Evolutionary conservation across 1,140 invertebrate genomes (phyloP), one percentile per base, ranked within the genome.

Genomic region (Neodiprion fabricii): DNA sequence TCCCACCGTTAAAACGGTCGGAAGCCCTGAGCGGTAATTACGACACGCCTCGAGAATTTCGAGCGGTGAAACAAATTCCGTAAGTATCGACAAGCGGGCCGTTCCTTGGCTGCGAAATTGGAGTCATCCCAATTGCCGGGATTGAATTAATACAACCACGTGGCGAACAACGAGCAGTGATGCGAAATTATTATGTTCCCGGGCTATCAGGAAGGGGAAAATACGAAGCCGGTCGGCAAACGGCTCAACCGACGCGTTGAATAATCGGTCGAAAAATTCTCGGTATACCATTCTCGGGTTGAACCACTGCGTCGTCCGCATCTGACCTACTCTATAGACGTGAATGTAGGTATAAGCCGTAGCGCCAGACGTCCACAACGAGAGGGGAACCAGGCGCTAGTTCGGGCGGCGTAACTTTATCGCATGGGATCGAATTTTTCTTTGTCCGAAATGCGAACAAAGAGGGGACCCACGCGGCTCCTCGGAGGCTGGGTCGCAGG

Each of bases 391-490:
- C 53, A 61, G 11, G 53, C 53, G 53, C 21, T 21, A 69, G 48
- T 65, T 69, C 72, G n/a, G 73, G 68, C 70, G 40, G 40, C 70
- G 75, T 78, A 79, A 78, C 72, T 74, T 70, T 74, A 76, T 76
- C 72, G 75, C 72, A n/a, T n/a, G 74, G 73, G 82, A 83, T 75
- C 67, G 77, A 75, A 80, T 82, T 79, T 82, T 79, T 76, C 82
- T 83, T 81, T 73, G 80, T 69, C 76, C 70, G 71, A 69, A 73
- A 75, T 70, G 48, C 74, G 74, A 74, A 81, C 79, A 82, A 81
- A 82, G 80, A 72, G 21, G 21, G 21, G 12, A 53, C 49, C 49
- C 28, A 40, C 28, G 28, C 28, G 28, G 28, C 28, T 40, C 28
- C 28, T 40, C 53, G 11, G 53, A 61, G 53, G 11, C 11, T 12